Conservation (phyloP, 2,113 vertebrate species). For the Rafetus swinhoei region DNA sequence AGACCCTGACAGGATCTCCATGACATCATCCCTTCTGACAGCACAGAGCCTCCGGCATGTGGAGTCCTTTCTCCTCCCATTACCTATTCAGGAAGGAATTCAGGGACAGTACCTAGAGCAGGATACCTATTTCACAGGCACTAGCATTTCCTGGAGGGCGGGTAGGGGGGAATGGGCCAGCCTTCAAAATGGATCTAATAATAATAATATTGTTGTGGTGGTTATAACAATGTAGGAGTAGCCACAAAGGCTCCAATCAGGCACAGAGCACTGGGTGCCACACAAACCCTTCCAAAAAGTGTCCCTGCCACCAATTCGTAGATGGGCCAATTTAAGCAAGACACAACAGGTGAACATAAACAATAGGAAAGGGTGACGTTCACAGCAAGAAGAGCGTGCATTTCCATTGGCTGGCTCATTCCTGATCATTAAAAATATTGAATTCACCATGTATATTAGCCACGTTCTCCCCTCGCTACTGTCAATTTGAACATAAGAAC, state of each 20-base stretch:
- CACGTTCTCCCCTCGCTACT: neutral
- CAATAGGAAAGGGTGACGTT: neutral
- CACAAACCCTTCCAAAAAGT: neutral
- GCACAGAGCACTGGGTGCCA: neutral
- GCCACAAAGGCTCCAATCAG: neutral
- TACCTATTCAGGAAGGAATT: slow-evolving; percentile 22
- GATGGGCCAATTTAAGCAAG: neutral
- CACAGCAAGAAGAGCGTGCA: neutral
- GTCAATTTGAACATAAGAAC: neutral
- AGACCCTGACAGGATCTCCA: fast-evolving
- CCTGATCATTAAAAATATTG: neutral
- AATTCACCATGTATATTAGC: neutral
- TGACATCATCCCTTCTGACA: neutral
- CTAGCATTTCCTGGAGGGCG: neutral
- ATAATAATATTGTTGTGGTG: neutral
- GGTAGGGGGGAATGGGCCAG: too few species aligned
- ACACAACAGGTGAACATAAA: neutral
- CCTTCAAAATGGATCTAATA: too few species aligned
- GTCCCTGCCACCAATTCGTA: neutral
- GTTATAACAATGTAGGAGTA: neutral
- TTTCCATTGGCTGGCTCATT: neutral
- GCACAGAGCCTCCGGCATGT: neutral
- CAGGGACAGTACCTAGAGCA: slow-evolving; percentile 11
- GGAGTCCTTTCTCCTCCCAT: neutral
- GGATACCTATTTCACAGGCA: slow-evolving; percentile 25